A percentile compares a stretch with the other conserved stretches of the same genome.
phyloP scores from a whole-genome alignment of 2,113 vertebrate genomes.

The Cyanistes caeruleus region DNA sequence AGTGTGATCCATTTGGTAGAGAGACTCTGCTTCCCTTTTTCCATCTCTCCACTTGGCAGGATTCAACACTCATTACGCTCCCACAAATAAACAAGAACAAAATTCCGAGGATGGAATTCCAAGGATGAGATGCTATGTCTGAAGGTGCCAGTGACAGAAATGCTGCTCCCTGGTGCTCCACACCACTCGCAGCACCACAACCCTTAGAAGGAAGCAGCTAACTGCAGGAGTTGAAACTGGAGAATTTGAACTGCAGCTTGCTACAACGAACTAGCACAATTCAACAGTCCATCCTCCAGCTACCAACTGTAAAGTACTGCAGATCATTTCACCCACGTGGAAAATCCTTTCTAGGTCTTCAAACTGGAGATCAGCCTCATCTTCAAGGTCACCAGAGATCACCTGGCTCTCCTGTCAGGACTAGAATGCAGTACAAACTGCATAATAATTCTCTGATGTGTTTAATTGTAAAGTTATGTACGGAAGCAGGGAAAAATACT shows the following conservation, averaged over 20 bases:
- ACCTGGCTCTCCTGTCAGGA: neutral
- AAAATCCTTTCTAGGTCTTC: neutral
- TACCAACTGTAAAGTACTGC: neutral
- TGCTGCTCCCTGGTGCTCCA: neutral
- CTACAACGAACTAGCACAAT: neutral
- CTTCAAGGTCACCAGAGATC: neutral
- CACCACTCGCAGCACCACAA: neutral
- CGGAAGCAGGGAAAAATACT: neutral
- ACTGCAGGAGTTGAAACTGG: neutral
- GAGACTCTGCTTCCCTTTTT: neutral
- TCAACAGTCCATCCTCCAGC: neutral
- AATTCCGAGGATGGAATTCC: neutral
- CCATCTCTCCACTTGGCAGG: neutral
- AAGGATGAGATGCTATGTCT: neutral
- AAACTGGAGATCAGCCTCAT: neutral
- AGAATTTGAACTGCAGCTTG: neutral
- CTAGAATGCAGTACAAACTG: neutral
- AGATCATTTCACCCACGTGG: neutral
- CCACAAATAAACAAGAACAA: neutral
- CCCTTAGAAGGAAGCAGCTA: rapidly evolving
- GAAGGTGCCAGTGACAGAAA: neutral
- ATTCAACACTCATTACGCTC: neutral
- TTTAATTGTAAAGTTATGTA: neutral
- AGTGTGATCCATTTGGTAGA: neutral
- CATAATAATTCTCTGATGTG: neutral